These are phyloP conservation scores for Haemorhous mexicanus DNA, from an alignment of 2,113 vertebrate genomes.

Conservation along the genomic window DNA sequence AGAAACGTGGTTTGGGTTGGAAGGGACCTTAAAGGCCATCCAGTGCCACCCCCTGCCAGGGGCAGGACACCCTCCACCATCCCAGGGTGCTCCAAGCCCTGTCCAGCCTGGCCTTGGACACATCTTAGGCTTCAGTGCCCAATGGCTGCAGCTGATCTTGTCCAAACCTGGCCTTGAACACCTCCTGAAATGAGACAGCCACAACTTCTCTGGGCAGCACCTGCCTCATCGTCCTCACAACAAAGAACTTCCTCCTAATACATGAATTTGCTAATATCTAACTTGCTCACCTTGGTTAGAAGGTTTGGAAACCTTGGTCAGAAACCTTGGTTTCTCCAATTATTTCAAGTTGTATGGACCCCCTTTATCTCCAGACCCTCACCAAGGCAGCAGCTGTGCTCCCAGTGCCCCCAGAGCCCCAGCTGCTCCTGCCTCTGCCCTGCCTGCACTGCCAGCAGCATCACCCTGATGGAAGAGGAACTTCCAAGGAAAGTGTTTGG, in stretches of 20 bases:
- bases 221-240: background rate
- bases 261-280: background rate
- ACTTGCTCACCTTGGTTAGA: rapidly evolving
- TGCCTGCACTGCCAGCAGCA: background rate
- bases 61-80: background rate
- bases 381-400: background rate
- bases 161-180: background rate
- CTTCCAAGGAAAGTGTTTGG: background rate
- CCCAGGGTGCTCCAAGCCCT: background rate
- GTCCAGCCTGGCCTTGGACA: background rate
- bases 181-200: background rate
- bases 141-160: background rate
- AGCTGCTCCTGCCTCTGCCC: background rate
- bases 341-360: background rate
- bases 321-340: background rate
- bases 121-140: background rate
- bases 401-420: background rate
- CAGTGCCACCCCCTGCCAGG: background rate
- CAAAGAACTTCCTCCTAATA: background rate
- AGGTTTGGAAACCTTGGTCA: too few relatives aligned
- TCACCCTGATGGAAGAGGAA: background rate
- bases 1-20: background rate
- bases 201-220: background rate
- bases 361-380: background rate
- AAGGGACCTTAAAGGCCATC: background rate